Base-by-base conservation (phyloP, 2,888 invertebrate genomes). In the Eupithecia exiguata region DNA sequence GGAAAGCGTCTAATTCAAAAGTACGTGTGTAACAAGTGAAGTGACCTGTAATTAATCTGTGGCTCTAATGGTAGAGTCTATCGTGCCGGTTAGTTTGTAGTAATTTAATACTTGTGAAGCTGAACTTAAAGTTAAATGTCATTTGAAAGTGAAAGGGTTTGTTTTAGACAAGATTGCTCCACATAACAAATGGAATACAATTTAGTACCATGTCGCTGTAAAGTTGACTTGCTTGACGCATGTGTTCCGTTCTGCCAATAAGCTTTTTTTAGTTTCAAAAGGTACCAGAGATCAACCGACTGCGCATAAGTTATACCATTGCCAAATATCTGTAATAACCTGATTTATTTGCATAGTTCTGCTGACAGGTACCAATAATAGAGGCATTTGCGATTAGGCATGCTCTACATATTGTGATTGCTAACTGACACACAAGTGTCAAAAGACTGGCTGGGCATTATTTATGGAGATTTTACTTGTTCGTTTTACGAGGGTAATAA, bases 1-100 rank as follows among this genome's bases (percentile, higher is more conserved):
- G 80, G 79, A 80, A 81, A 82, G 82, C 82, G 80, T 79, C 82
- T 78, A 83, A 83, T 82, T 79, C 71, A 65, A 70, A 71, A 75
- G 75, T 80, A 80, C 80, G 79, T 79, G 80, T 77, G 79, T 79
- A 80, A 80, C 66, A 38, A 35, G 62, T 62, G 62, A n/a, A 66
- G 74, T 77, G 77, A 74, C 71, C 79, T 80, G 74, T 68, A 75
- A 75, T 75, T 75, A 69, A 62, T 43, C 75, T 72, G 69, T 71
- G 78, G 74, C 72, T 62, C 40, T 71, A 74, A 71, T 74, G 69
- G 65, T 74, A 71, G 71, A 68, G 67, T 66, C 66, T 66, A 16
- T 38, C 66, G 38, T 21, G 6, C 18, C 5, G 6, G n/a, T n/a
- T 5, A 36, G 16, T 25, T 40, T 16, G 16, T 62, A 62, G 18